Percentiles rank a stretch among this genome's conserved stretches.
Evolutionary conservation across 2,888 invertebrate genomes (phyloP).

Genomic region (Apamea anceps): DNA sequence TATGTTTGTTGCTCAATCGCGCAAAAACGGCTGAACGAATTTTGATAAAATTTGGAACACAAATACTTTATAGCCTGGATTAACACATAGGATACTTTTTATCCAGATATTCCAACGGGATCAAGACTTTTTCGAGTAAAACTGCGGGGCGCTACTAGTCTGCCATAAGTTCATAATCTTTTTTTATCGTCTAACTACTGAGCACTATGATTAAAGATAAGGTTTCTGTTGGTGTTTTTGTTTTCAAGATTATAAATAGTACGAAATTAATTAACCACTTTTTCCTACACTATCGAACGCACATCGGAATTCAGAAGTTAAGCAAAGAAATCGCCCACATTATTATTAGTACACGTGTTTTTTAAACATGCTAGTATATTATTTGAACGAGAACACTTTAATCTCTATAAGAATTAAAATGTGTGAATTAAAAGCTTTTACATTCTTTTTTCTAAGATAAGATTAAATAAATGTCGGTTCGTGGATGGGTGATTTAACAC

Average conservation of each 20-base stretch:
- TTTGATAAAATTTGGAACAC: no score
- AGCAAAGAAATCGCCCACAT: constrained; percentile 36
- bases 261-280: constrained; percentile 11
- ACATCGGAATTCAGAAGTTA: constrained; percentile 37
- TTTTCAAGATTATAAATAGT: no score
- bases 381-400: constrained; percentile 25
- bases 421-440: background rate
- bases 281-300: background rate
- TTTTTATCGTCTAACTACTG: background rate
- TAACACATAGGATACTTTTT: no score
- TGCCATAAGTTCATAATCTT: background rate
- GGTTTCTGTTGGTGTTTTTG: no score
- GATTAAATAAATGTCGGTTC: background rate
- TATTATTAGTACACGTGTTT: constrained; percentile 35
- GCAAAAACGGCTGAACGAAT: no score
- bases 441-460: background rate
- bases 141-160: no score
- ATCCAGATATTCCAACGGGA: no score
- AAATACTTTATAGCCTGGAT: no score
- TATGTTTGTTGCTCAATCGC: no score
- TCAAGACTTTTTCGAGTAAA: no score
- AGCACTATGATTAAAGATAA: background rate
- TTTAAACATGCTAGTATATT: constrained; percentile 15
- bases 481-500: background rate
- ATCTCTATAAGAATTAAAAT: constrained; percentile 16